A percentile compares a stretch with the other conserved stretches of the same genome.
Conservation (phyloP, 1,140 invertebrate species). For the Carposina sasakii region DNA sequence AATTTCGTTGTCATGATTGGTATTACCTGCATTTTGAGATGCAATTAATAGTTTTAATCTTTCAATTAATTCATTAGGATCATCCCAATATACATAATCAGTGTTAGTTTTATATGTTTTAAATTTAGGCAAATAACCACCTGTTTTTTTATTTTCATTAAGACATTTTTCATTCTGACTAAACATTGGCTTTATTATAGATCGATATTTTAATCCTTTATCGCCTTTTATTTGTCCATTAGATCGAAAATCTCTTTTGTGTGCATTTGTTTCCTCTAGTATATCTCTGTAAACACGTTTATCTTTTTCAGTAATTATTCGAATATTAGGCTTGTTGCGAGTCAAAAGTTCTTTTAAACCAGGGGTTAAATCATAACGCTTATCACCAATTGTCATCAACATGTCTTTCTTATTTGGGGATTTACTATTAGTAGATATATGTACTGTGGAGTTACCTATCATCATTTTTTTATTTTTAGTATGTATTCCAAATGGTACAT, state of each 20-base stretch:
- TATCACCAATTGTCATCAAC: too few species aligned
- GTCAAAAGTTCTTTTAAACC: too few species aligned
- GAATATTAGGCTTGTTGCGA: background rate
- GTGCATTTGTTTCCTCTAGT: slow-evolving; percentile 1
- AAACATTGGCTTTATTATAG: slow-evolving; percentile 13
- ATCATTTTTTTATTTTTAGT: too few species aligned
- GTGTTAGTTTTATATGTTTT: slow-evolving; percentile 4
- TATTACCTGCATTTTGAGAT: slow-evolving; percentile 41
- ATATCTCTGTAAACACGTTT: background rate
- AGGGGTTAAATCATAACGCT: too few species aligned
- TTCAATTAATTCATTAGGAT: slow-evolving; percentile 37
- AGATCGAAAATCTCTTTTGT: background rate
- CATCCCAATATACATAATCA: slow-evolving; percentile 41
- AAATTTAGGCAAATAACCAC: slow-evolving; percentile 28
- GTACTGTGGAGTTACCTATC: too few species aligned
- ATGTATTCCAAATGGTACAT: too few species aligned
- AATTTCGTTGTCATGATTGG: slow-evolving; percentile 45
- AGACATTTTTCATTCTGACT: background rate
- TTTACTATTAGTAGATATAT: too few species aligned
- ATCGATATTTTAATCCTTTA: slow-evolving; percentile 2
- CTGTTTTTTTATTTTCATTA: background rate
- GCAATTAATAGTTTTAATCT: slow-evolving; percentile 38
- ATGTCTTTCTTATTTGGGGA: too few species aligned
- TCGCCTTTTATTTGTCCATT: background rate
- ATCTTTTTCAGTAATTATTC: background rate